Percentiles rank a stretch among this genome's conserved stretches.
These are phyloP conservation scores for Drymodes brunneopygia DNA, from an alignment of 2,113 vertebrate genomes.

Conservation along the genomic window DNA sequence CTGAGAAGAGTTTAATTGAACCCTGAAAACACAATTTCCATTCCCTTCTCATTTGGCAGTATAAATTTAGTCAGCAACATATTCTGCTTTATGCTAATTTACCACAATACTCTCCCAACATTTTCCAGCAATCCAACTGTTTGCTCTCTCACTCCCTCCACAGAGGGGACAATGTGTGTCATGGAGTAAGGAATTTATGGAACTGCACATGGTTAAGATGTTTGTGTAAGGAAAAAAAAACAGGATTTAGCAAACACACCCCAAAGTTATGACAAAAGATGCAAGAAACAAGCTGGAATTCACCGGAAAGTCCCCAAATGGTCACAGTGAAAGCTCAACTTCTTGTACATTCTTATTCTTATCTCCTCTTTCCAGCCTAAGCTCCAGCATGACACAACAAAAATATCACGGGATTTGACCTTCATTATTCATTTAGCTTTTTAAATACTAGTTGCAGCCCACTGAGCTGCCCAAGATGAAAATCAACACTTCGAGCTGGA, in stretches of 20 bases:
- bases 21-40: not conserved
- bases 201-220: not conserved
- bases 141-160: not conserved
- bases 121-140: not conserved
- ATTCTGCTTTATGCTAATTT: not conserved
- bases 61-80: not conserved
- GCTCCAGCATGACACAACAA: not conserved
- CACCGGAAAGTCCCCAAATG: not conserved
- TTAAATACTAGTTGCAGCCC: not conserved
- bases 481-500: not conserved
- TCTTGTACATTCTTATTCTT: not conserved
- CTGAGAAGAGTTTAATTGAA: constrained; percentile 4
- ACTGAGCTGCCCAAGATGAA: not conserved
- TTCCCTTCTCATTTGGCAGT: not conserved
- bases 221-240: not conserved
- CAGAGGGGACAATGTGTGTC: not conserved
- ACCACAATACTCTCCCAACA: not conserved
- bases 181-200: not conserved
- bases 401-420: not conserved
- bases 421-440: not conserved
- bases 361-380: not conserved
- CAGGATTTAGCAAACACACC: not conserved
- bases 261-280: not conserved
- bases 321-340: not conserved
- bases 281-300: not conserved